Base-by-base conservation (phyloP, 2,113 vertebrate genomes). In the Salvelinus fontinalis region DNA sequence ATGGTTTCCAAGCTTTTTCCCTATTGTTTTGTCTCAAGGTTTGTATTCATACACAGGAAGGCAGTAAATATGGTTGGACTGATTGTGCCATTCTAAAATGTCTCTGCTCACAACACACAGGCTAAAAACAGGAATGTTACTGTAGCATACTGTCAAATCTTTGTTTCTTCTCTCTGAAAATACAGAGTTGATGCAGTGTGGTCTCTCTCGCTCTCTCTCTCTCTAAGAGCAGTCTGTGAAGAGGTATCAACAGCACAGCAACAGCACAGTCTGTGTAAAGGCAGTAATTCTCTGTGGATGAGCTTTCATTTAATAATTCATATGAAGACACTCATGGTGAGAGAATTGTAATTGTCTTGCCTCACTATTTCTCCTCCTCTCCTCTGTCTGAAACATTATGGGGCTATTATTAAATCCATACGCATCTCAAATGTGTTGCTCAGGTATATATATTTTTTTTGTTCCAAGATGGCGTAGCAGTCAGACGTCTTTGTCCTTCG, bases 261-360 rank as follows among this genome's bases (percentile, higher is more conserved):
- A 44, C 39, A 44, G 20, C 14, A 20, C 66, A 34, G 29, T 16
- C 79, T 78, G 24, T 83, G 82, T 77, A 68, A 74, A 87, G 44
- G 79, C 79, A 72, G 80, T 88, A 77, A 79, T 83, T 87, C 39
- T 44, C 39, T 44, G 39, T 39, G 39, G 39, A 44, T 44, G 39
- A 68, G 76, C 81, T 72, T 70, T 72, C 39, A 78, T 75, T 91
- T 76, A 90, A 89, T 89, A 89, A 91, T 92, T 89, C 70, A 91
- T 83, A 64, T 44, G 27, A 49, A 81, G 86, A 85, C 74, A 73
- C 83, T 80, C 9, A 44, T 87, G 66, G 87, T 82, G 81, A 69
- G 83, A 79, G 71, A 85, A 76, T 83, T 69, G 80, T 87, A 89
- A 87, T 78, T 81, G 9, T 86, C 81, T 79, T 80, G 34, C 78